A percentile compares a stretch with the other conserved stretches of the same genome.
These are phyloP conservation scores for Hipparchia sbordonii DNA, from an alignment of 2,888 invertebrate genomes.

Conservation along the genomic window DNA sequence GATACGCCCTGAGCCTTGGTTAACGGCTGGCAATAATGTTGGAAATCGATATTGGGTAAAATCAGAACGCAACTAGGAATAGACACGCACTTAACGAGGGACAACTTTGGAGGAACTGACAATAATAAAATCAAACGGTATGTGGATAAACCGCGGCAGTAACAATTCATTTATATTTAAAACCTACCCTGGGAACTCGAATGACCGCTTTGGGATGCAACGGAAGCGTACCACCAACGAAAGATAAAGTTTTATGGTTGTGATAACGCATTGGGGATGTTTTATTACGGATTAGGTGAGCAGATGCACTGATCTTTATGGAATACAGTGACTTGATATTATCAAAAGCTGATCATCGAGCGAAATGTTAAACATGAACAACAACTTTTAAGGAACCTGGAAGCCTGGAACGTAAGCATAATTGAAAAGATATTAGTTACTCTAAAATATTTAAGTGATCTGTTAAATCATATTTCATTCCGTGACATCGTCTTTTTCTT, in stretches of 20 bases:
- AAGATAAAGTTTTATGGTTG: not conserved
- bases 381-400: not conserved
- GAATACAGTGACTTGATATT: not conserved
- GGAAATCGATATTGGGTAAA: not conserved
- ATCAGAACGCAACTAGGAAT: not conserved
- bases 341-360: not conserved
- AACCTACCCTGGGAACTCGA: not conserved
- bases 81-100: not conserved
- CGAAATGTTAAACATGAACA: not conserved
- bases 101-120: not conserved
- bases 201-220: not conserved
- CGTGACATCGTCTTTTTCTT: not conserved
- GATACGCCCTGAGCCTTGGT: slow-evolving; percentile 4
- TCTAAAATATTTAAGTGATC: no score
- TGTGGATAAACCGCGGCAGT: not conserved
- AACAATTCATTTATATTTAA: not conserved
- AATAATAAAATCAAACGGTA: not conserved
- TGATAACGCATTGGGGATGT: slow-evolving; percentile 1
- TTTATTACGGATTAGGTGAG: not conserved
- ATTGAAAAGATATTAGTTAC: no score
- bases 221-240: not conserved
- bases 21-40: not conserved
- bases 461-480: no score
- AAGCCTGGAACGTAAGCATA: not conserved
- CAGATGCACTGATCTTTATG: not conserved